Evolutionary conservation across 1,140 invertebrate species (phyloP), one percentile per base, ranked within the genome.

Genomic region (Globodera rostochiensis): DNA sequence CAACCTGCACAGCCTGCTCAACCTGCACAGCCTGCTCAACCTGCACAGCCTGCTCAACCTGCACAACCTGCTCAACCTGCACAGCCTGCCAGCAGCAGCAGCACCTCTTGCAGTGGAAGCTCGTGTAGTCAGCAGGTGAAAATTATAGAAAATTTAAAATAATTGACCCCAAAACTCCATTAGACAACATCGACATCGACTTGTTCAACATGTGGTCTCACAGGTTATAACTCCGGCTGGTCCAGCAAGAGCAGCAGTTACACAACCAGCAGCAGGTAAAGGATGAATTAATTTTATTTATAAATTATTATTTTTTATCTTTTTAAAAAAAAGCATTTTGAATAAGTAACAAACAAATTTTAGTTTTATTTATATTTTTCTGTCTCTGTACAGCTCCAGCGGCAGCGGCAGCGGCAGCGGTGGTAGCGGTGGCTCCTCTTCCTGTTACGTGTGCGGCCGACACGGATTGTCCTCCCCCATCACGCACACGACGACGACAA

Each of bases 211-310:
- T 60, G 57, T 19, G 57, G 57, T 3, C 57, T 60, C 5, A 60
- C 6, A 11, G 19, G 57, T 15, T 19, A 60, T 15, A 60, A 60
- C 57, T 15, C 11, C 11, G 15, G 25, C 47, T 83, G 84, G 15
- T 36, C 46, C 45, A 60, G 25, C n/a, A 83, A 82, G 8, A 79
- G 84, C 45, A 84, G 25, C 47, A 84, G 67, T 60, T 60, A 60
- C 57, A 15, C 57, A 11, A 60, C 57, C 11, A 60, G 57, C 57
- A 19, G 57, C 11, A 15, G 57, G 15, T 6, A 6, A 36, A 36
- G 36, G 36, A 36, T 36, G 36, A 25, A 36, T 36, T 36, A 36
- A 36, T 36, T 36, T 36, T 36, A 36, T 36, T 36, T 36, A 36
- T 36, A 36, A 36, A 36, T 25, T 25, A 36, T 36, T 36, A 36